Evolutionary conservation across 2,113 vertebrate genomes (phyloP).

Genomic region (Catharus bicknelli): DNA sequence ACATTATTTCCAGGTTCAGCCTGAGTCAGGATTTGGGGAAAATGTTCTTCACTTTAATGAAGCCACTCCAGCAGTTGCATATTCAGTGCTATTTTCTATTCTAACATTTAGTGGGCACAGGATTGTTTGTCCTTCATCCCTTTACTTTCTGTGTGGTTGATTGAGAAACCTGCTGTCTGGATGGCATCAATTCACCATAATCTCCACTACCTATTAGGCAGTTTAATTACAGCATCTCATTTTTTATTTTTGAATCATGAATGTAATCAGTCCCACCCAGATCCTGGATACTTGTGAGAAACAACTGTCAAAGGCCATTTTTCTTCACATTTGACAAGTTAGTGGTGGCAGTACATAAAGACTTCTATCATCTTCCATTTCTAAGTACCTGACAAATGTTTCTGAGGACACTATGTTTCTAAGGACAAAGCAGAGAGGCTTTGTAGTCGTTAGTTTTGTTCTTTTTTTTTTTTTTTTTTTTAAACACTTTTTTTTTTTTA

Average conservation of each 20-base stretch:
- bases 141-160: slow-evolving; percentile 14
- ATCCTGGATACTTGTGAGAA: slow-evolving; percentile 24
- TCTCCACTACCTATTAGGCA: slow-evolving; percentile 2
- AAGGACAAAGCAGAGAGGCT: not conserved
- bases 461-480: not conserved
- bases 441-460: not conserved
- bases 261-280: slow-evolving; percentile 33
- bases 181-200: slow-evolving; percentile 14
- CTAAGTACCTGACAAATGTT: slow-evolving; percentile 27
- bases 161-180: not conserved
- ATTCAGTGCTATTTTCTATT: not conserved
- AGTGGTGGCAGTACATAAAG: not conserved
- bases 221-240: slow-evolving; percentile 22
- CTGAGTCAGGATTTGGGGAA: not conserved
- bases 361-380: slow-evolving; percentile 6
- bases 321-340: slow-evolving; percentile 31
- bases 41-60: not conserved
- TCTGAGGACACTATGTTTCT: not conserved
- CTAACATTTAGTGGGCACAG: not conserved
- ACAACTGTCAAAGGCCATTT: not conserved
- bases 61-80: not conserved
- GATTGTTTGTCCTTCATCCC: not conserved
- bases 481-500: not conserved
- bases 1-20: not conserved
- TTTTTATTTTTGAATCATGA: slow-evolving; percentile 36